Percentiles rank a stretch among this genome's conserved stretches.
Evolutionary conservation across 2,797 vertebrate genomes (phyloP).

Genomic region (Sparus aurata): DNA sequence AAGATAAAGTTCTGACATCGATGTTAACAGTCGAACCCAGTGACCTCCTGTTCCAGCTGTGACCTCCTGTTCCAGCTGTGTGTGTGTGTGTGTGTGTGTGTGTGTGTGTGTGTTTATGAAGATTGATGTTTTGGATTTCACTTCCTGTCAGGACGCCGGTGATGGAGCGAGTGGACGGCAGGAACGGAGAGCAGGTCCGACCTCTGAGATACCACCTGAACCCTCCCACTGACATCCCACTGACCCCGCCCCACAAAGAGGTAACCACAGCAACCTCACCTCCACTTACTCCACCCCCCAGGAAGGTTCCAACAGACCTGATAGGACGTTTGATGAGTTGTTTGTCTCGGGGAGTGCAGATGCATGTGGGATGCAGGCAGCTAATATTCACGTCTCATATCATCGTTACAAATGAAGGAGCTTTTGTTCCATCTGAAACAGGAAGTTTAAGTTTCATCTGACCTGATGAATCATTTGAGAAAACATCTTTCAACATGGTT

Average conservation of each 20-base stretch:
- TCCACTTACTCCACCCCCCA: not conserved
- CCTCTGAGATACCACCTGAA: slow-evolving; percentile 85
- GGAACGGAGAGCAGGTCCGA: slow-evolving; percentile 82
- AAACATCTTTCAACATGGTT: not conserved
- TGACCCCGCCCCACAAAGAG: slow-evolving; percentile 77
- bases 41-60: no score
- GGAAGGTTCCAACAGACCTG: no score
- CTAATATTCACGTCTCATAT: no score
- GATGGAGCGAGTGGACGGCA: slow-evolving; percentile 72
- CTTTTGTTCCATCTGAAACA: no score
- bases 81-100: no score
- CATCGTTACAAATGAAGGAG: no score
- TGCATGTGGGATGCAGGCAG: no score
- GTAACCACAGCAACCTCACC: slow-evolving; percentile 61
- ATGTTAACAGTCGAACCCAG: no score
- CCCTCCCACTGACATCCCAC: slow-evolving; percentile 72
- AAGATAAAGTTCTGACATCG: not conserved
- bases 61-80: no score
- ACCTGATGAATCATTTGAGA: not conserved
- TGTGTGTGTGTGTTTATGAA: not conserved
- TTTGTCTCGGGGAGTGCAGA: no score
- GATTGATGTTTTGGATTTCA: not conserved
- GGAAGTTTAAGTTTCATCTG: not conserved
- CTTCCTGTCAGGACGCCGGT: slow-evolving; percentile 71
- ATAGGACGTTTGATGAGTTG: no score